Evolutionary conservation across 1,140 invertebrate species (phyloP).

Genomic region (Drosophila busckii): DNA sequence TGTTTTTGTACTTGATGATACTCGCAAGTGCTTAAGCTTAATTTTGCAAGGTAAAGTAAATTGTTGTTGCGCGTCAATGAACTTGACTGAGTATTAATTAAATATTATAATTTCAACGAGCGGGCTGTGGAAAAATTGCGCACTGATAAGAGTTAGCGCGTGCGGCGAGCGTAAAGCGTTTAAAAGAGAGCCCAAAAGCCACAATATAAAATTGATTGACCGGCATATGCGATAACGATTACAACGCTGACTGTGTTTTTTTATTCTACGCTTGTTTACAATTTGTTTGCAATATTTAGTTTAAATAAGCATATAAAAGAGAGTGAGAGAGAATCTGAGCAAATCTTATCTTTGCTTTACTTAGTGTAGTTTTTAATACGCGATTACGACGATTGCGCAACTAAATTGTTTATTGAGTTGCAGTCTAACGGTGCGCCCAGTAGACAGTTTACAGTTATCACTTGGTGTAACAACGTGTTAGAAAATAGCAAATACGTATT

Average conservation of each 20-base stretch:
- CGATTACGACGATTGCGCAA: constrained; percentile 64
- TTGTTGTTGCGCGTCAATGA: too few species aligned
- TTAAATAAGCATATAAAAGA: constrained; percentile 10
- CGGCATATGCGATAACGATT: constrained; percentile 58
- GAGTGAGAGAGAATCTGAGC: constrained; percentile 11
- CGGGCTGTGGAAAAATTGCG: too few species aligned
- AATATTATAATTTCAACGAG: too few species aligned
- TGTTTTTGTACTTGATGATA: constrained; percentile 17
- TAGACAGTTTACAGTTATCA: constrained; percentile 44
- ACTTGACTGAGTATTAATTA: too few species aligned
- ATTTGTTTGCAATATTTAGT: constrained; percentile 13
- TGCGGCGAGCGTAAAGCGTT: too few species aligned
- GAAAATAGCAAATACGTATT: constrained; percentile 7
- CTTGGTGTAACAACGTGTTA: constrained; percentile 14
- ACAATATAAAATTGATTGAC: constrained; percentile 31
- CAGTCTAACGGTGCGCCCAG: constrained; percentile 33
- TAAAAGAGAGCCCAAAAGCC: background rate
- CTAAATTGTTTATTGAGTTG: constrained; percentile 12
- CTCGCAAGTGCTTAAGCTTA: too few species aligned
- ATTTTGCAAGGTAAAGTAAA: too few species aligned
- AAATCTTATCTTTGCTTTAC: constrained; percentile 40
- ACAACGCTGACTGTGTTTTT: constrained; percentile 13
- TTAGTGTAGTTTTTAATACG: constrained; percentile 17
- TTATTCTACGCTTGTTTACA: constrained; percentile 1
- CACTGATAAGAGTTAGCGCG: constrained; percentile 1